Base-by-base conservation (phyloP, 2,113 vertebrate species). In the Hystrix cristata region DNA sequence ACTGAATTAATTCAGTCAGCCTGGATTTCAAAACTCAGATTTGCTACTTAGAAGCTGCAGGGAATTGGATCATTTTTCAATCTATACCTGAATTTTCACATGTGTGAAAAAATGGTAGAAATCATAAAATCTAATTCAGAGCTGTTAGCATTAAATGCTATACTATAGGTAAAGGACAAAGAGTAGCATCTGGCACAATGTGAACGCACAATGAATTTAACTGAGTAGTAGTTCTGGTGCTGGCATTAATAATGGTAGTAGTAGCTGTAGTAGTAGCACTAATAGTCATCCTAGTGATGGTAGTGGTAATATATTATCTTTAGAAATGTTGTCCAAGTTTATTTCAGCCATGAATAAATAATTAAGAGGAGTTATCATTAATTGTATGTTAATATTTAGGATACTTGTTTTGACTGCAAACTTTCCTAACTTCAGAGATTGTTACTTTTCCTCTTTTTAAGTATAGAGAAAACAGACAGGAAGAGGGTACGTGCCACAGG, bases 51-150 rank as follows among this genome's bases (percentile, higher is more conserved):
- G 10, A 88, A 57, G 25, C 13, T 64, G 3, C 43, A n/a, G 27
- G 16, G 62, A 38, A 76, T 94, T 76, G 72, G 46, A 74, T 29
- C 71, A 60, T 67, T 79, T 83, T 81, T 82, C 25, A 74, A 12
- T 59, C 10, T 34, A 46, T 27, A 91, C 4, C 80, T 64, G 13
- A 74, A 57, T 78, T 84, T 90, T n/a, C 53, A 88, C 10, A 85
- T 82, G 16, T 87, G 79, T 48, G n/a, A 96, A 91, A 96, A 80
- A 59, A 31, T 62, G 5, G 4, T 64, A 29, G 31, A 64, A 96
- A 87, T 62, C 15, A 51, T n/a, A 78, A 60, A 59, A 80, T 29
- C 34, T 86, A 60, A 46, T 4, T 87, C 23, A n/a, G n/a, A 79
- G 4, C 62, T 64, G 23, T 93, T 87, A 80, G 13, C 15, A 59